Conservation (phyloP, 2,888 invertebrate species). For the Tenthredo amoena region DNA sequence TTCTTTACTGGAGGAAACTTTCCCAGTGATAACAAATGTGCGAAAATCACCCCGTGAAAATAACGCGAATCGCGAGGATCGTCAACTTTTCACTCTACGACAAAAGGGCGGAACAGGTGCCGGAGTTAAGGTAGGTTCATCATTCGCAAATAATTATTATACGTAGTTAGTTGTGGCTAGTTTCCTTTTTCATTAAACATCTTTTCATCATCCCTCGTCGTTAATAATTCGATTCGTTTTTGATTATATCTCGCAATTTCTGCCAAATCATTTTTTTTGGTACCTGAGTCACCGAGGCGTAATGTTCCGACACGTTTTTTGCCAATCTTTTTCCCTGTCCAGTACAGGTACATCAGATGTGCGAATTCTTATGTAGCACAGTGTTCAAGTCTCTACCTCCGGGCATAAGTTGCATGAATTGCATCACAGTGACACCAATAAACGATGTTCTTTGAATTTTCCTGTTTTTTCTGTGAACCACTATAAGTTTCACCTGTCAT, state of each 20-base stretch:
- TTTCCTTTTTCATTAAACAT: background rate
- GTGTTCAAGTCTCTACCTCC: background rate
- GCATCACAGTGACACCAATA: background rate
- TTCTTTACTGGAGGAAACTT: background rate
- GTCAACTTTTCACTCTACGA: background rate
- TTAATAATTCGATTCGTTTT: background rate
- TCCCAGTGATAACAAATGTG: background rate
- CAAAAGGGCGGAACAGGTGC: background rate
- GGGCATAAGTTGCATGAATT: background rate
- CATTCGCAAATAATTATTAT: background rate
- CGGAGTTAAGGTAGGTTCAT: conserved; percentile 38
- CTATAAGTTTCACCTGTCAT: background rate
- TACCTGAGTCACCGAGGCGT: too few relatives aligned
- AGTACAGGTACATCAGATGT: background rate
- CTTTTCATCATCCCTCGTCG: background rate
- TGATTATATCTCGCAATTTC: background rate
- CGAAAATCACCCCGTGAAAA: background rate
- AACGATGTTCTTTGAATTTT: background rate
- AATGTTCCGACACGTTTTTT: background rate
- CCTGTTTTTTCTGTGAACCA: background rate
- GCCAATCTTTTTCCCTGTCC: background rate
- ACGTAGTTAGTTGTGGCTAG: background rate
- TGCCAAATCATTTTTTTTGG: background rate
- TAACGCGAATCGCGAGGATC: conserved; percentile 24
- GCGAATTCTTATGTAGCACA: background rate